Evolutionary conservation across 2,113 vertebrate genomes (phyloP).

Genomic region (Mesitornis unicolor): DNA sequence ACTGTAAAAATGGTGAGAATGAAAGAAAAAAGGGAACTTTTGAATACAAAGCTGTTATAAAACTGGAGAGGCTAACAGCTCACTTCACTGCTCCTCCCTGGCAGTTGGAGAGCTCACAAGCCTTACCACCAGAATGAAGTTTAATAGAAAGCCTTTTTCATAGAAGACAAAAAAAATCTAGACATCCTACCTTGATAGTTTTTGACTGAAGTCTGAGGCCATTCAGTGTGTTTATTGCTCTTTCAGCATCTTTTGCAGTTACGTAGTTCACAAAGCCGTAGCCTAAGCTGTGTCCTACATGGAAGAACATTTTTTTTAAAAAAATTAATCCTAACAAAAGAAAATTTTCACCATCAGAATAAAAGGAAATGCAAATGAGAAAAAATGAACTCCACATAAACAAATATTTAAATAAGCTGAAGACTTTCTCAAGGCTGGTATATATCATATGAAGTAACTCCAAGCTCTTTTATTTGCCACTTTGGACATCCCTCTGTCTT

Average conservation of each 20-base stretch:
- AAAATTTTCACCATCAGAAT: not conserved
- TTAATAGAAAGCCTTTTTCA: not conserved
- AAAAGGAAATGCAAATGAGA: not conserved
- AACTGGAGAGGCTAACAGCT: not conserved
- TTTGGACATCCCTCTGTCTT: not conserved
- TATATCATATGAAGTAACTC: not conserved
- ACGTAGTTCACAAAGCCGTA: slow-evolving; percentile 99
- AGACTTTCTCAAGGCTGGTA: not conserved
- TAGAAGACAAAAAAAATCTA: not conserved
- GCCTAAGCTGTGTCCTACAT: slow-evolving; percentile 98
- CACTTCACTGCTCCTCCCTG: not conserved
- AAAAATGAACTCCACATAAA: not conserved
- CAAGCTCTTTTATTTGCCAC: not conserved
- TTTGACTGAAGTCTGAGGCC: slow-evolving; percentile 99
- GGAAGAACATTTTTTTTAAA: slow-evolving; percentile 53
- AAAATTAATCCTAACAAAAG: not conserved
- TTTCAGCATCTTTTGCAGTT: slow-evolving; percentile 97
- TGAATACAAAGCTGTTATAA: not conserved
- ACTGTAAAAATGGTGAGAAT: not conserved
- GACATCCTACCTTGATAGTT: slow-evolving; percentile 94
- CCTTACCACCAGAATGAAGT: not conserved
- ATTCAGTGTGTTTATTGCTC: slow-evolving; percentile 98
- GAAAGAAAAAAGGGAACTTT: not conserved
- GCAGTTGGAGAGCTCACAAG: not conserved
- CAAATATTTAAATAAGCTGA: not conserved